Conservation (phyloP, 2,113 vertebrate species). For the Salvator merianae region DNA sequence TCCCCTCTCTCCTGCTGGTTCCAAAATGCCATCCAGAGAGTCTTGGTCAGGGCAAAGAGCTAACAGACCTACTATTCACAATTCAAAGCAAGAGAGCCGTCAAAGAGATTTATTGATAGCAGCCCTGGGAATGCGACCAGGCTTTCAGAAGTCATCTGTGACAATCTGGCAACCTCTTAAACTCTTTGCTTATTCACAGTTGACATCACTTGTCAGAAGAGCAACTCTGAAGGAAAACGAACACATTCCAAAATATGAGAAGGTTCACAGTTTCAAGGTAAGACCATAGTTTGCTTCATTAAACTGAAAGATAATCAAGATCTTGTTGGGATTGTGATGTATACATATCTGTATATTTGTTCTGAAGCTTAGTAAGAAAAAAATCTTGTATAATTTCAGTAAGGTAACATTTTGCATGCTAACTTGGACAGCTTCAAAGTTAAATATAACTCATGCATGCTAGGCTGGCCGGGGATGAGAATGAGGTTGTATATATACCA, state of each 20-base stretch:
- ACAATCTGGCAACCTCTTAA: slow-evolving; percentile 95
- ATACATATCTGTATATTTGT: not conserved
- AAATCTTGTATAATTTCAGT: not conserved
- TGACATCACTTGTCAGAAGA: slow-evolving; percentile 95
- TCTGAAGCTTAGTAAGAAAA: not conserved
- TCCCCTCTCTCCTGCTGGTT: slow-evolving; percentile 35
- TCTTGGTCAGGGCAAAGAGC: slow-evolving; percentile 82
- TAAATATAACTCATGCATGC: not conserved
- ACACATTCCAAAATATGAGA: slow-evolving; percentile 93
- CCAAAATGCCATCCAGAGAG: slow-evolving; percentile 91
- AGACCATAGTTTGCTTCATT: slow-evolving; percentile 59
- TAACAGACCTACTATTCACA: slow-evolving; percentile 80
- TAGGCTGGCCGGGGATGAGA: too few relatives aligned
- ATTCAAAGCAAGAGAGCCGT: slow-evolving; percentile 85
- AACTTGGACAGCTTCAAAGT: not conserved
- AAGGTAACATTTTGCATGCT: not conserved
- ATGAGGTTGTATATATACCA: not conserved
- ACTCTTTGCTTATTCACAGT: slow-evolving; percentile 99
- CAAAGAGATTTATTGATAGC: slow-evolving; percentile 91
- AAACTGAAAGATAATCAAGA: not conserved
- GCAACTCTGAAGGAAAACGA: slow-evolving; percentile 98
- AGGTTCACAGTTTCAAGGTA: slow-evolving; percentile 99
- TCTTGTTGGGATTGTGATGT: slow-evolving; percentile 2
- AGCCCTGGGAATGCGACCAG: slow-evolving; percentile 94
- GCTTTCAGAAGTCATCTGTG: slow-evolving; percentile 89